phyloP scores from a whole-genome alignment of 2,113 vertebrate species.

The Vimba vimba region DNA sequence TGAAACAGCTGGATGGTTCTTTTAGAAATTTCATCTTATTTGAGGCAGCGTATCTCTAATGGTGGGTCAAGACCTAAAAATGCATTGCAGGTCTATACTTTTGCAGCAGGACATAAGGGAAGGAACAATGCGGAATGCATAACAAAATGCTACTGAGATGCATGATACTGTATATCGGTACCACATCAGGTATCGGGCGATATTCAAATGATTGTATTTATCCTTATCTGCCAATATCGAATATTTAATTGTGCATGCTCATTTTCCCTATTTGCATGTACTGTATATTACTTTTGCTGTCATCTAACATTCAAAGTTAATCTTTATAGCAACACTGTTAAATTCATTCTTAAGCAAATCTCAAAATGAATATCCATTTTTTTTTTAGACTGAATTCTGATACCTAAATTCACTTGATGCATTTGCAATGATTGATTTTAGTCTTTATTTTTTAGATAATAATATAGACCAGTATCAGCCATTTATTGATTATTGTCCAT shows the following conservation, averaged over 20 bases:
- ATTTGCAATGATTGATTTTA: background rate
- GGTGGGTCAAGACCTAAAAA: constrained; percentile 8
- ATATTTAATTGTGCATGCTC: background rate
- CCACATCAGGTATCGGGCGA: background rate
- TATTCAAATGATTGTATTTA: too few relatives aligned
- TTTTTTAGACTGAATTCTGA: background rate
- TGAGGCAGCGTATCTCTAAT: background rate
- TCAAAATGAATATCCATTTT: background rate
- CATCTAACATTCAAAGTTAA: background rate
- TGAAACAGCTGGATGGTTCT: constrained; percentile 1
- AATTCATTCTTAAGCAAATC: background rate
- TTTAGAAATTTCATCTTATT: constrained; percentile 12
- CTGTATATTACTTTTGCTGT: background rate
- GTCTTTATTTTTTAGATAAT: background rate
- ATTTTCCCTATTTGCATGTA: background rate
- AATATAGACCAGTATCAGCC: background rate
- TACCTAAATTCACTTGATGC: background rate
- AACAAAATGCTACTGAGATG: background rate
- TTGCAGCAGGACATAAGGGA: background rate
- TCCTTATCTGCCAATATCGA: too few relatives aligned
- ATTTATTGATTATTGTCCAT: background rate
- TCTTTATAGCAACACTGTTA: background rate
- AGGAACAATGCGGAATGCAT: background rate
- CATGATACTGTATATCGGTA: background rate
- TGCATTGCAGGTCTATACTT: background rate